Percentiles rank a stretch among this genome's conserved stretches.
These are phyloP conservation scores for Lichenostomus cassidix DNA, from an alignment of 2,113 vertebrate species.

Conservation along the genomic window DNA sequence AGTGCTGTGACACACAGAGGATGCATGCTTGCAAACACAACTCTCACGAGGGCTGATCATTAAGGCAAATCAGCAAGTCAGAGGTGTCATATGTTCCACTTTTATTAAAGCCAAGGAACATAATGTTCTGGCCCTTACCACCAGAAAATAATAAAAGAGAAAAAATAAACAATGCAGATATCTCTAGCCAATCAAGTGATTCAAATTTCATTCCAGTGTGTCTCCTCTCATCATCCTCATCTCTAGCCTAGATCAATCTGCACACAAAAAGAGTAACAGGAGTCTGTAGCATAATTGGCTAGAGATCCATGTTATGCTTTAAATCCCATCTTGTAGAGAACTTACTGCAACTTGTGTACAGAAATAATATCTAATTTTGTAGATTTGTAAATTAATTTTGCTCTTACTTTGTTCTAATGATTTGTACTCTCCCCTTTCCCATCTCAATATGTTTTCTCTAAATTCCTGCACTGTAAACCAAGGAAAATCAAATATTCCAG, in stretches of 20 bases:
- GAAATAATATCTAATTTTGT: not conserved
- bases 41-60: not conserved
- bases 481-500: not conserved
- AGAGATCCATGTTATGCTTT: not conserved
- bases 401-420: not conserved
- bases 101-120: not conserved
- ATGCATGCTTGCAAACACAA: accelerated
- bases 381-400: not conserved
- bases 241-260: not conserved
- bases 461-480: not conserved
- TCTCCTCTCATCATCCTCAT: not conserved
- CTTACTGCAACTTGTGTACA: not conserved
- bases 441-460: not conserved
- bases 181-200: not conserved
- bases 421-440: not conserved
- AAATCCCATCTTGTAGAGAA: not conserved
- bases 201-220: not conserved
- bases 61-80: not conserved
- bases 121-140: not conserved
- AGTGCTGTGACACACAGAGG: not conserved
- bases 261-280: not conserved
- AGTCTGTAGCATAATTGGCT: not conserved
- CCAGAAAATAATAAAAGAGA: not conserved
- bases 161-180: not conserved
- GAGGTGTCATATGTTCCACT: not conserved